Conservation (phyloP, 2,888 invertebrate species). For the Coelinius sp. region DNA sequence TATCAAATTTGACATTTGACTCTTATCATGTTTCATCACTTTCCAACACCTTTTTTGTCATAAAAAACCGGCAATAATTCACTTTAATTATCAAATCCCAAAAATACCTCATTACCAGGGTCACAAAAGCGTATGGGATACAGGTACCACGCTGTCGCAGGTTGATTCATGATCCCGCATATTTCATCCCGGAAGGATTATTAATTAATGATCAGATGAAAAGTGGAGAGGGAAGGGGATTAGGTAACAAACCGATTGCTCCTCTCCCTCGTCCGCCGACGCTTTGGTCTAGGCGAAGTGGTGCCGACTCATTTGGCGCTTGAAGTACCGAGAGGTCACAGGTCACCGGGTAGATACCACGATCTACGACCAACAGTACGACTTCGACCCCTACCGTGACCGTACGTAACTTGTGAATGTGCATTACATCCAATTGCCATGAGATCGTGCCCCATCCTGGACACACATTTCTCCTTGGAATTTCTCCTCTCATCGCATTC, state of each 20-base stretch:
- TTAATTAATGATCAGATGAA: conserved; percentile 47
- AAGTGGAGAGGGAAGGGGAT: not conserved
- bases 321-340: conserved; percentile 41
- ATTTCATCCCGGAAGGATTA: conserved; percentile 50
- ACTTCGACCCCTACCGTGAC: conserved; percentile 40
- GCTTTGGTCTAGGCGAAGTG: conserved; percentile 18
- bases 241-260: conserved; percentile 3
- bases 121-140: not conserved
- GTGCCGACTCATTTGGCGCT: conserved; percentile 39
- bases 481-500: conserved; percentile 19
- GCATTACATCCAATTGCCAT: conserved; percentile 36
- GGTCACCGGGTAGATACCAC: conserved; percentile 41
- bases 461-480: conserved; percentile 28
- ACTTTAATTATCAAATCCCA: not conserved
- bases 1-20: too few species aligned
- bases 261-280: conserved; percentile 9
- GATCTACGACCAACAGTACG: conserved; percentile 41
- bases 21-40: too few species aligned
- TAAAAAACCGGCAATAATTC: not conserved
- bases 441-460: conserved; percentile 32
- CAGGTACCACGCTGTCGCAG: conserved; percentile 49
- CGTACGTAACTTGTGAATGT: conserved; percentile 32
- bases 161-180: conserved; percentile 51
- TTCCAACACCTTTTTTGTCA: too few species aligned
- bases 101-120: not conserved